phyloP scores from a whole-genome alignment of 2,888 invertebrate genomes.

The Aphodius sticticus region DNA sequence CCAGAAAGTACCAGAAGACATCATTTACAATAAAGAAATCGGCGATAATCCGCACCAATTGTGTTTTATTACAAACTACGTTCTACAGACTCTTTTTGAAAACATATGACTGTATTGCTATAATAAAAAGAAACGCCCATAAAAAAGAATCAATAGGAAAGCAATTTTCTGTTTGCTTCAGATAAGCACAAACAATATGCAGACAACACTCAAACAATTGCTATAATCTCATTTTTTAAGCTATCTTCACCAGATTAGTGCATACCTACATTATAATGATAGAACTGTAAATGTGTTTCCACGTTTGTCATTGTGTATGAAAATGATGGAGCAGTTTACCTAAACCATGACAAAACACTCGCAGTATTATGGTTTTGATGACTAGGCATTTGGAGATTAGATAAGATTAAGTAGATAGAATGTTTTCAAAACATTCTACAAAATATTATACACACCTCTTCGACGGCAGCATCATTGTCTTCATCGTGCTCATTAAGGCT shows the following conservation, averaged over 20 bases:
- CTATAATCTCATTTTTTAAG: not conserved
- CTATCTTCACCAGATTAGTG: too few species aligned
- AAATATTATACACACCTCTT: conserved; percentile 63
- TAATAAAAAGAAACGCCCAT: too few species aligned
- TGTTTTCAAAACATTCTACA: not conserved
- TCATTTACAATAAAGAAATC: too few species aligned
- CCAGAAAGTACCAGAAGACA: too few species aligned
- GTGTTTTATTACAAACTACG: too few species aligned
- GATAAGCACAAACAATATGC: too few species aligned
- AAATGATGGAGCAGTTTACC: not conserved
- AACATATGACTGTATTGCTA: too few species aligned
- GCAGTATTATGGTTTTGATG: not conserved
- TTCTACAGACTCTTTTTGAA: too few species aligned
- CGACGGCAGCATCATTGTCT: conserved; percentile 67
- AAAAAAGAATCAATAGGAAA: too few species aligned
- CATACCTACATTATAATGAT: not conserved
- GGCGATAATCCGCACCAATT: too few species aligned
- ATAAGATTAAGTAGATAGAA: not conserved
- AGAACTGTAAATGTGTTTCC: not conserved
- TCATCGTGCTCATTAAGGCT: conserved; percentile 68
- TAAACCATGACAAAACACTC: not conserved
- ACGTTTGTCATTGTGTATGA: not conserved
- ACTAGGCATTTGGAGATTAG: not conserved
- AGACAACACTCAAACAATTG: too few species aligned
- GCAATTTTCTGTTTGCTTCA: too few species aligned